phyloP scores from a whole-genome alignment of 1,140 invertebrate genomes.

The Palaemon carinicauda region DNA sequence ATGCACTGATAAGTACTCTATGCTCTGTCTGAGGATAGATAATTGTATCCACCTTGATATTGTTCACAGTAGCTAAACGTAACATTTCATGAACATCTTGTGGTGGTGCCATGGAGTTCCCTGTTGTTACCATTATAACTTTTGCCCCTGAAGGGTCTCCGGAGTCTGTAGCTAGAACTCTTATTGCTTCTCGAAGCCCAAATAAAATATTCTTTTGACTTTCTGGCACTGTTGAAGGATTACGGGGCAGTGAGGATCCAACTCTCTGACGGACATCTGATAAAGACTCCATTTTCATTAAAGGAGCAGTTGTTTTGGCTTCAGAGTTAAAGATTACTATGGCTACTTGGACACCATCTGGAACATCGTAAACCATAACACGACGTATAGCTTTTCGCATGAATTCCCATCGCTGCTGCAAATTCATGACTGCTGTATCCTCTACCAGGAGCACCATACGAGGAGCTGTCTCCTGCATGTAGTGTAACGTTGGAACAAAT shows the following conservation, averaged over 20 bases:
- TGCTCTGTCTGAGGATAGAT: not conserved
- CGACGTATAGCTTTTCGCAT: slow-evolving; percentile 57
- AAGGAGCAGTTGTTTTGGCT: slow-evolving; percentile 44
- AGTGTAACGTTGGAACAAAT: slow-evolving; percentile 17
- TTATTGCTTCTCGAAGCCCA: not conserved
- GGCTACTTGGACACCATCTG: slow-evolving; percentile 51
- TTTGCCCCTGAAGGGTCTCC: not conserved
- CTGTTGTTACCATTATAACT: not conserved
- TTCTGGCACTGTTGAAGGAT: not conserved
- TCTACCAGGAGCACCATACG: slow-evolving; percentile 41
- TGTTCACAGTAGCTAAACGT: not conserved
- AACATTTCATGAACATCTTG: not conserved
- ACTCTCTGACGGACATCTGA: not conserved
- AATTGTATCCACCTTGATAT: not conserved
- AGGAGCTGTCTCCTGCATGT: slow-evolving; percentile 34
- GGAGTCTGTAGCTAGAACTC: not conserved
- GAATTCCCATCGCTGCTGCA: slow-evolving; percentile 57
- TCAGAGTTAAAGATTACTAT: slow-evolving; percentile 55
- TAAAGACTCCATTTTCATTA: not conserved
- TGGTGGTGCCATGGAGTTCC: not conserved
- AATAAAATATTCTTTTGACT: not conserved
- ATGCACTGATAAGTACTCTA: not conserved
- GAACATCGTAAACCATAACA: slow-evolving; percentile 56
- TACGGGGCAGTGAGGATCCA: not conserved
- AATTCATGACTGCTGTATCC: slow-evolving; percentile 50